A percentile compares a stretch with the other conserved stretches of the same genome.
Conservation (phyloP, 2,888 invertebrate species). For the Erebia epiphron region DNA sequence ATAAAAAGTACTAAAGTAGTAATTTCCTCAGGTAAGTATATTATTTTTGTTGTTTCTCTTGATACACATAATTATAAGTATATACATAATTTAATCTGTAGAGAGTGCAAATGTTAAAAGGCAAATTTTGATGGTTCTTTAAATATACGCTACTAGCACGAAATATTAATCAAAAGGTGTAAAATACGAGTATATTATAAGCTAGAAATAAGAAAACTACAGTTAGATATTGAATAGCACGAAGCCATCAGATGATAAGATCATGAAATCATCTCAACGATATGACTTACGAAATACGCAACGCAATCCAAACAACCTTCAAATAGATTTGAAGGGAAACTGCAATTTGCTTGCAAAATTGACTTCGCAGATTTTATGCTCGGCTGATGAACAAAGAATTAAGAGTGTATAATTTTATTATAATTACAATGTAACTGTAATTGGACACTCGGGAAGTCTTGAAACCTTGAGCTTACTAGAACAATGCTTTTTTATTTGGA, state of each 20-base stretch:
- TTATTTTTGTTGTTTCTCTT: no score
- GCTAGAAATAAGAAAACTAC: background rate
- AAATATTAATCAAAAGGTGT: background rate
- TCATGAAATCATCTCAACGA: conserved; percentile 31
- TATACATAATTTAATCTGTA: no score
- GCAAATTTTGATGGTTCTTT: background rate
- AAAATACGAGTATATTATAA: background rate
- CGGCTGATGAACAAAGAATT: conserved; percentile 56
- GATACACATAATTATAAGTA: no score
- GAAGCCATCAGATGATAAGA: background rate
- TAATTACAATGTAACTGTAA: conserved; percentile 60
- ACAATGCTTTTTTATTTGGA: conserved; percentile 37
- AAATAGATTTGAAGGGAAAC: conserved; percentile 51
- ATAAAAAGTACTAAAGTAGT: no score
- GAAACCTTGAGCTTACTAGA: conserved; percentile 53
- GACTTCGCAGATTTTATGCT: conserved; percentile 47
- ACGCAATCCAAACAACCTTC: conserved; percentile 43
- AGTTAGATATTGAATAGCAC: background rate
- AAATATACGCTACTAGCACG: background rate
- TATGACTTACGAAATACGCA: conserved; percentile 44
- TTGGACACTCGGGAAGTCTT: conserved; percentile 49
- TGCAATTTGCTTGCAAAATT: conserved; percentile 57
- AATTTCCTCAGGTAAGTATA: no score
- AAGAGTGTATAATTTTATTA: conserved; percentile 47
- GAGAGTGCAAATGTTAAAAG: no score